Conservation (phyloP, 2,888 invertebrate species). For the Aelia acuminata region DNA sequence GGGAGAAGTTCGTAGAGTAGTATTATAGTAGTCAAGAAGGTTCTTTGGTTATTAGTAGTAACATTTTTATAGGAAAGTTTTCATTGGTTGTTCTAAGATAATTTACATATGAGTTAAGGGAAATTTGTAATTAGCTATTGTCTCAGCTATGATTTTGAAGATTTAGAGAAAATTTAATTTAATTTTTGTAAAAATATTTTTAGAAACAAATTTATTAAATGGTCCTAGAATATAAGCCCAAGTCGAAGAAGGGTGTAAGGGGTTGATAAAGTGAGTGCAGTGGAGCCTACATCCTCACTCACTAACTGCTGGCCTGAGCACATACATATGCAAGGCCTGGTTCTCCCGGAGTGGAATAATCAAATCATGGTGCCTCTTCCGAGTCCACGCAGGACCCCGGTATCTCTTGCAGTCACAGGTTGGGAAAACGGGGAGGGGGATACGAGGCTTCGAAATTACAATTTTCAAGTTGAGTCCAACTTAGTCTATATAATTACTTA, state of each 20-base stretch:
- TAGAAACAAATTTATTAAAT: not conserved
- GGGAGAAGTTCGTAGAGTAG: no score
- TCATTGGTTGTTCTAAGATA: no score
- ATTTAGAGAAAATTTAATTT: no score
- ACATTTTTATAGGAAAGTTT: no score
- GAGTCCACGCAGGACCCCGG: not conserved
- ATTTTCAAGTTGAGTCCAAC: not conserved
- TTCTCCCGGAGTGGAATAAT: slow-evolving; percentile 28
- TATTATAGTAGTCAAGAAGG: no score
- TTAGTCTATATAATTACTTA: no score
- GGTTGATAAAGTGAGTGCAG: not conserved
- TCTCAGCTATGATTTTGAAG: no score
- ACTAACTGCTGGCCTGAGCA: slow-evolving; percentile 2
- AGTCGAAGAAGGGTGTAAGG: not conserved
- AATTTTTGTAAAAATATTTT: no score
- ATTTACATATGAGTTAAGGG: no score
- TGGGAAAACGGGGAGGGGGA: not conserved
- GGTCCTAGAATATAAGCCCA: not conserved
- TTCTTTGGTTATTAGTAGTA: no score
- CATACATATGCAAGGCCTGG: slow-evolving; percentile 14
- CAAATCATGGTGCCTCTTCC: not conserved
- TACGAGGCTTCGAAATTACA: not conserved
- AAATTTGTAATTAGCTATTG: no score
- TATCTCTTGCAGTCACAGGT: not conserved
- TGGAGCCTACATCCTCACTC: not conserved